Evolutionary conservation across 64 coral and sea anemone species (phyloP).

Genomic region (Actinia equina): DNA sequence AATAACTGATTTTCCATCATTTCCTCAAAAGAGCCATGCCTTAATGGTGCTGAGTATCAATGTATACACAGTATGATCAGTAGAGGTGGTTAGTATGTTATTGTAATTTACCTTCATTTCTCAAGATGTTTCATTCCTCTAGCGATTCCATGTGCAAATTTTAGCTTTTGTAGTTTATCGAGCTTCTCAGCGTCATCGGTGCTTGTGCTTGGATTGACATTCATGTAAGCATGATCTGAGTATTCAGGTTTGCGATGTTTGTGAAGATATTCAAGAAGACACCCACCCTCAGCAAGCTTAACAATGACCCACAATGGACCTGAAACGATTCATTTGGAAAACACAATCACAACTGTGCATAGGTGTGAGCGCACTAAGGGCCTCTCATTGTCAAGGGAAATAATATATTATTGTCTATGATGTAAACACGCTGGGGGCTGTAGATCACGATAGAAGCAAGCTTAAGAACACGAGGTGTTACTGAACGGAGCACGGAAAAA

Average conservation of each 20-base stretch:
- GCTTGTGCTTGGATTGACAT: neutral
- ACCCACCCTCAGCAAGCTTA: neutral
- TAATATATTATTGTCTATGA: too few species aligned
- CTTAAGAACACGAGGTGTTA: too few species aligned
- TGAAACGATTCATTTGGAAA: neutral
- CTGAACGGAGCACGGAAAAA: too few species aligned
- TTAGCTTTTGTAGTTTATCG: constrained; percentile 30
- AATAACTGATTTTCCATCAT: too few species aligned
- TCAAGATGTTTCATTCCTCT: constrained; percentile 70
- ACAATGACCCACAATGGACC: constrained; percentile 28
- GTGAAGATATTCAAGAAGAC: constrained; percentile 21
- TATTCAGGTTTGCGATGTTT: constrained; percentile 2
- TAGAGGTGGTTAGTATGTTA: too few species aligned
- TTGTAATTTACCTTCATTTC: constrained; percentile 37
- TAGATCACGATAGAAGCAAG: too few species aligned
- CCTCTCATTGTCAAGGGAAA: neutral
- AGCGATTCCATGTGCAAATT: constrained; percentile 73
- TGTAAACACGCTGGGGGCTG: too few species aligned
- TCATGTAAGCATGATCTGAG: constrained; percentile 2
- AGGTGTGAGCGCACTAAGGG: neutral
- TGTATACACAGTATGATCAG: too few species aligned
- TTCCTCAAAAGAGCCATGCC: too few species aligned
- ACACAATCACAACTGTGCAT: neutral
- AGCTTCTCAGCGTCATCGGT: neutral
- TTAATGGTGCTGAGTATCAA: too few species aligned